A percentile compares a stretch with the other conserved stretches of the same genome.
Conservation (phyloP, 2,113 vertebrate genomes). For the Clarias gariepinus region DNA sequence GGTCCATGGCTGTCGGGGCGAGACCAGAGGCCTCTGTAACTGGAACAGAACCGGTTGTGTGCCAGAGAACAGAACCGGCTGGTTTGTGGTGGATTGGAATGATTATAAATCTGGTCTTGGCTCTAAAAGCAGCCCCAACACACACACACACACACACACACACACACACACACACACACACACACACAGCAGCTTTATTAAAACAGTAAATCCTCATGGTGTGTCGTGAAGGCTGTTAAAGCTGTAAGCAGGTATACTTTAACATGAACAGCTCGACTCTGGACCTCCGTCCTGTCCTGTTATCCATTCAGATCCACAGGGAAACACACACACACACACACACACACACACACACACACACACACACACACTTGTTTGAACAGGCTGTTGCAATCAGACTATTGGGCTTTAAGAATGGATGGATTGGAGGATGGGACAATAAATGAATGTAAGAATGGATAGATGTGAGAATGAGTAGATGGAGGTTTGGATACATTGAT, state of each 20-base stretch:
- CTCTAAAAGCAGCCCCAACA: background rate
- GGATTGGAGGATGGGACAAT: too few species aligned
- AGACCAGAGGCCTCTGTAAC: too few species aligned
- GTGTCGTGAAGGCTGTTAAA: background rate
- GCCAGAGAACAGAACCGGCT: too few species aligned
- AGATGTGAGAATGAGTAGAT: too few species aligned
- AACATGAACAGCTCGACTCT: background rate
- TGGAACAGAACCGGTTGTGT: too few species aligned
- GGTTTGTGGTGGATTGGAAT: too few species aligned
- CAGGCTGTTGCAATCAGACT: background rate
- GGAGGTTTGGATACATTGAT: too few species aligned
- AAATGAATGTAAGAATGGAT: too few species aligned
- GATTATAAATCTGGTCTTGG: too few species aligned
- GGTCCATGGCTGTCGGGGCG: too few species aligned
- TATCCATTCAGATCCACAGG: background rate
- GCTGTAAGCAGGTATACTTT: background rate
- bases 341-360: too few species aligned
- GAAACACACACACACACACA: background rate
- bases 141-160: background rate
- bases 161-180: constrained; percentile 20
- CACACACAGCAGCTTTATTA: background rate
- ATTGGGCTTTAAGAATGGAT: too few species aligned
- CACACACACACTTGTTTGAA: background rate
- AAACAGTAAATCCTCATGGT: background rate
- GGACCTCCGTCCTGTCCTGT: background rate